Conservation (phyloP, 2,888 invertebrate species). For the Anagyrus pseudococci region DNA sequence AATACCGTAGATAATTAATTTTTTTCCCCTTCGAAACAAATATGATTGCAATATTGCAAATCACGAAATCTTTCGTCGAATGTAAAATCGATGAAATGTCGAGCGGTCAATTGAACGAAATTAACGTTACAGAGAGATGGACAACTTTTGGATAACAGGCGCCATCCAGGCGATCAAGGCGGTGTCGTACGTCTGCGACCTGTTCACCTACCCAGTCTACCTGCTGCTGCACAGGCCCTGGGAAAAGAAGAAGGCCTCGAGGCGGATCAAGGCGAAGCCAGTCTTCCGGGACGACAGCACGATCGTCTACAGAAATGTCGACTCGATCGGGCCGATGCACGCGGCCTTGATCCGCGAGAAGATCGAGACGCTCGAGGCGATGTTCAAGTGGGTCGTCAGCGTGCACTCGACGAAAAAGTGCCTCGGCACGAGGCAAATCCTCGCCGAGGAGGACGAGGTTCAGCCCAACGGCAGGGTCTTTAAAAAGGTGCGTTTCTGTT, state of each 20-base stretch:
- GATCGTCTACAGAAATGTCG: slow-evolving; percentile 77
- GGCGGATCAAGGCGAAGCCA: slow-evolving; percentile 80
- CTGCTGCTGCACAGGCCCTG: slow-evolving; percentile 87
- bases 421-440: slow-evolving; percentile 87
- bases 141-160: slow-evolving; percentile 68
- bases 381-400: slow-evolving; percentile 80
- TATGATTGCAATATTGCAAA: too few species aligned
- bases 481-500: too few species aligned
- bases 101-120: too few species aligned
- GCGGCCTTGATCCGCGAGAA: slow-evolving; percentile 76
- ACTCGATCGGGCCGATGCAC: slow-evolving; percentile 75
- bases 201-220: slow-evolving; percentile 90
- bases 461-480: slow-evolving; percentile 95
- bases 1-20: too few species aligned
- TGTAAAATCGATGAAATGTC: too few species aligned
- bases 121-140: slow-evolving; percentile 64
- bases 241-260: slow-evolving; percentile 78
- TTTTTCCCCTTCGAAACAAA: too few species aligned
- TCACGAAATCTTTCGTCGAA: too few species aligned
- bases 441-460: slow-evolving; percentile 92
- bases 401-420: slow-evolving; percentile 78
- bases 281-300: slow-evolving; percentile 70
- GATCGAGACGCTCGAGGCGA: slow-evolving; percentile 82
- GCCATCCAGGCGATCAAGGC: slow-evolving; percentile 81
- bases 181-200: slow-evolving; percentile 85